Base-by-base conservation (phyloP, 2,113 vertebrate genomes). In the Myotis davidii region DNA sequence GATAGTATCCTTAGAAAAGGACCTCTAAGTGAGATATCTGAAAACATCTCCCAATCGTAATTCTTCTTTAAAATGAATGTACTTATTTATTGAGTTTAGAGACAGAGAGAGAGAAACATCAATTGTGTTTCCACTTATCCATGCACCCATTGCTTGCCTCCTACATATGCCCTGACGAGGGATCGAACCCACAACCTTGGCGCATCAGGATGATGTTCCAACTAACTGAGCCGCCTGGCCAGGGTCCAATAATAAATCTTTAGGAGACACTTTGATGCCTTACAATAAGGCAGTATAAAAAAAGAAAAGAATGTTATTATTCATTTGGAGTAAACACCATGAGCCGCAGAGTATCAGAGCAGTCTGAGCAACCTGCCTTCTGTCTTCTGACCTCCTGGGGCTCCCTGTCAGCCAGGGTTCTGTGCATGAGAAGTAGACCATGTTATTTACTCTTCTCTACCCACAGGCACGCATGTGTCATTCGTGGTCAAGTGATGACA, bases 401-500 rank as follows among this genome's bases (percentile, higher is more conserved):
- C 42, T 83, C 59, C 48, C 54, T 86, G 42, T 50, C 54, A 37
- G 14, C 32, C 39, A 42, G 48, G 37, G 34, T 65, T 69, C 39
- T 48, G 32, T 59, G 20, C 54, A 4, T 54, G 76, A 76, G 45
- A 77, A 16, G 14, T 25, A 29, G 20, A 21, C 88, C 48, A 85
- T 2, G 3, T 45, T 85, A 6, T 72, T 76, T 76, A 96, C 11
- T 72, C 61, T 91, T 85, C 92, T 97, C 37, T 90, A 32, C 27
- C 77, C 85, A 32, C 98, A 99, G 99, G 83, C 99, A 99, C 0
- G 99, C 99, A 0, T 99, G 99, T 97, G 99, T 99, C 88, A 99
- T 99, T 74, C 99, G 99, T 92, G 99, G 99, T 94, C 99, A 99
- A 97, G 99, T 99, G 83, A 99, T 99, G 96, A 99, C 99, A 0